Evolutionary conservation across 1,140 invertebrate species (phyloP).

Genomic region (Stenopsyche tienmushanensis): DNA sequence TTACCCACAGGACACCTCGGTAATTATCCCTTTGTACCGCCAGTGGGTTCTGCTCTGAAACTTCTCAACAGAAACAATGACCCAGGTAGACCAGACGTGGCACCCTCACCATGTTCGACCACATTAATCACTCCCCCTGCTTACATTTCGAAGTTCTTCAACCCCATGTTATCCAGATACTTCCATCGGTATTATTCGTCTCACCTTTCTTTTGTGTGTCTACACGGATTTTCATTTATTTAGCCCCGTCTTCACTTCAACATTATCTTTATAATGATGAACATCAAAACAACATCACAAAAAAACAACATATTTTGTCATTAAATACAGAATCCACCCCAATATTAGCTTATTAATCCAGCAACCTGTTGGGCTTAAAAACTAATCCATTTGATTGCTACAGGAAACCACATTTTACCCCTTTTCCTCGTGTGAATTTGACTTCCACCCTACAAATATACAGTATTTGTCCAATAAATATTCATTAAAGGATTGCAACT

Average conservation of each 20-base stretch:
- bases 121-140: slow-evolving; percentile 22
- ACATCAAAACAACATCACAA: too few relatives aligned
- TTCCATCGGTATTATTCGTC: not conserved
- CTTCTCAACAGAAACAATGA: slow-evolving; percentile 16
- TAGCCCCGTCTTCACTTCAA: not conserved
- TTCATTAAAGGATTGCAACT: slow-evolving; percentile 15
- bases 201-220: slow-evolving; percentile 4
- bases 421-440: slow-evolving; percentile 9
- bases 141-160: slow-evolving; percentile 1
- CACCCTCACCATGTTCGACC: slow-evolving; percentile 7
- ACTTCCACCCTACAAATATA: slow-evolving; percentile 14
- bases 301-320: too few relatives aligned
- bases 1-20: slow-evolving; percentile 3
- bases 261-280: too few relatives aligned
- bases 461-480: slow-evolving; percentile 17
- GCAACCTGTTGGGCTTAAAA: slow-evolving; percentile 17
- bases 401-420: slow-evolving; percentile 11
- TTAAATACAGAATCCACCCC: too few relatives aligned
- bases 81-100: slow-evolving; percentile 6
- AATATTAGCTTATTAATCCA: too few relatives aligned
- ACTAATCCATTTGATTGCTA: slow-evolving; percentile 22
- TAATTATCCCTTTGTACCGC: slow-evolving; percentile 1
- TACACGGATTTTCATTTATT: not conserved
- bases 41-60: not conserved
- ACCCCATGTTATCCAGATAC: slow-evolving; percentile 6